phyloP scores from a whole-genome alignment of 2,888 invertebrate genomes.

The Clivina fossor region DNA sequence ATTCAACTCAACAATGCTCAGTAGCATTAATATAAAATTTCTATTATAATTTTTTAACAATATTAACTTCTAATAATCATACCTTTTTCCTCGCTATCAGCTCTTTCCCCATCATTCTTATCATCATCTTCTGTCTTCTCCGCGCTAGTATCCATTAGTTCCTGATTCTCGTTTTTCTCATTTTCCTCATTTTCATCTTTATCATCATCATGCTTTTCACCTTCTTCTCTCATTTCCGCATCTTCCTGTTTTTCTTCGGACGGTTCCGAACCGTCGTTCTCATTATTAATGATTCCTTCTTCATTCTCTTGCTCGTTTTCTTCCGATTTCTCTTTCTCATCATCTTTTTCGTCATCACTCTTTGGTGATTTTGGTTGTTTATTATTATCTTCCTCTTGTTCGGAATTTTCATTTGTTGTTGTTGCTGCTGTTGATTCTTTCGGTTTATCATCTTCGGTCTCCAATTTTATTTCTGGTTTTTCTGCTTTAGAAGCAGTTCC shows the following conservation, averaged over 20 bases:
- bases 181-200: slow-evolving; percentile 42
- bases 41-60: slow-evolving; percentile 5
- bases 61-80: slow-evolving; percentile 1
- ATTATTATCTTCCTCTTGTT: slow-evolving; percentile 29
- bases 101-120: slow-evolving; percentile 48
- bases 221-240: slow-evolving; percentile 51
- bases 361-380: slow-evolving; percentile 27
- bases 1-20: too few species aligned
- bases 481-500: slow-evolving; percentile 21
- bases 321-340: slow-evolving; percentile 49
- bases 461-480: slow-evolving; percentile 30
- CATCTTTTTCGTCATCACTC: slow-evolving; percentile 40
- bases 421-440: slow-evolving; percentile 28
- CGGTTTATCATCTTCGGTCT: slow-evolving; percentile 20
- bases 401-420: slow-evolving; percentile 26
- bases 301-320: slow-evolving; percentile 53
- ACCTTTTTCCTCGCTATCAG: slow-evolving; percentile 46
- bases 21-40: too few species aligned
- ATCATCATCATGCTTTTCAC: slow-evolving; percentile 45
- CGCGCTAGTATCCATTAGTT: slow-evolving; percentile 36
- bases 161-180: slow-evolving; percentile 43
- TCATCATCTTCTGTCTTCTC: slow-evolving; percentile 45
- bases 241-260: slow-evolving; percentile 36
- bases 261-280: slow-evolving; percentile 19
- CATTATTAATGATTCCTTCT: slow-evolving; percentile 42